Conservation (phyloP, 2,888 invertebrate genomes). For the Fragum sueziense region DNA sequence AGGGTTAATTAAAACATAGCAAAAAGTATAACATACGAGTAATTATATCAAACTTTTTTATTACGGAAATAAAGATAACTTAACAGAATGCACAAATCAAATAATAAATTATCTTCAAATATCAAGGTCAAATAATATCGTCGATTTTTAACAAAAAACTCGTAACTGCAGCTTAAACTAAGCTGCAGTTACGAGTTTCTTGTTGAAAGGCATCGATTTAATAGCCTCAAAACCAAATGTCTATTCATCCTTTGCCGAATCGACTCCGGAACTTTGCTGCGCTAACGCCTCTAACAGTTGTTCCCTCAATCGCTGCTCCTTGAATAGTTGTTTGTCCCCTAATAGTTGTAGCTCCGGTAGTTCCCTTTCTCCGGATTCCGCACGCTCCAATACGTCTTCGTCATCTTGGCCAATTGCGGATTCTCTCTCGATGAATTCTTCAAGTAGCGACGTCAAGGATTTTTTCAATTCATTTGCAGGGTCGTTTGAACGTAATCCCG, state of each 20-base stretch:
- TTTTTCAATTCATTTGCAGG: background rate
- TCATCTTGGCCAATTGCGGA: too few species aligned
- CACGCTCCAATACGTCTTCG: background rate
- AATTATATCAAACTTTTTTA: background rate
- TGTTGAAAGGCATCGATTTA: too few species aligned
- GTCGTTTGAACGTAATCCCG: background rate
- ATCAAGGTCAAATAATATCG: background rate
- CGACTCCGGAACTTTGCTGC: too few species aligned
- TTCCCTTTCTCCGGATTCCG: background rate
- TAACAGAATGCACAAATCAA: background rate
- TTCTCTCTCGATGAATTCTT: background rate
- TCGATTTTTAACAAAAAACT: too few species aligned
- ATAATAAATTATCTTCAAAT: background rate
- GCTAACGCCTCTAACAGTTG: background rate
- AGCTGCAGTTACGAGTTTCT: too few species aligned
- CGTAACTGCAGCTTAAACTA: too few species aligned
- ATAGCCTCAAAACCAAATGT: background rate
- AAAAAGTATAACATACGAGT: background rate
- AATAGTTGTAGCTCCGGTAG: too few species aligned
- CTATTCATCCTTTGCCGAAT: background rate
- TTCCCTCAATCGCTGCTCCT: background rate
- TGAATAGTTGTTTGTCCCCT: background rate
- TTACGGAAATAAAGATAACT: background rate
- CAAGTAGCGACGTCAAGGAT: background rate
- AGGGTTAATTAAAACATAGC: background rate